Percentiles rank a stretch among this genome's conserved stretches.
phyloP scores from a whole-genome alignment of 2,113 vertebrate genomes.

The Trachemys scripta region DNA sequence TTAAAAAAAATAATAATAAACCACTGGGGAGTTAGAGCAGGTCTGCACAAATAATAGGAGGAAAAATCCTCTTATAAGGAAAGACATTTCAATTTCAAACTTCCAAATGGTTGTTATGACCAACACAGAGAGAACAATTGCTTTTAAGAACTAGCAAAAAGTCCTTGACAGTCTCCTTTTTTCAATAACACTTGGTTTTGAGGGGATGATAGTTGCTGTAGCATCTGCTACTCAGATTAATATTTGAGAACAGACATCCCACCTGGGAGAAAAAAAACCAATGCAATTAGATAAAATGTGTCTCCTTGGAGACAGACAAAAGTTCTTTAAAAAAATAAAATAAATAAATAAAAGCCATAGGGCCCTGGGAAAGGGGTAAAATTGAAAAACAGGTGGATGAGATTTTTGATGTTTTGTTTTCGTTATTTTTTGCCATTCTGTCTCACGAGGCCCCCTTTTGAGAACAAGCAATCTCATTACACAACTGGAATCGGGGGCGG shows the following conservation, averaged over 20 bases:
- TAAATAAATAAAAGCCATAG: neutral
- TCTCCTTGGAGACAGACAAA: neutral
- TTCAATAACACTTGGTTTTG: neutral
- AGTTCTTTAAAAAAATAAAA: neutral
- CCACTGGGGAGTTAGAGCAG: accelerated
- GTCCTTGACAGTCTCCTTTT: neutral
- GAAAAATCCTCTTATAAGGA: neutral
- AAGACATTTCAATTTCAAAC: neutral
- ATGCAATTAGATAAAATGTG: neutral
- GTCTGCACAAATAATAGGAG: neutral
- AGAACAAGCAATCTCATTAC: neutral
- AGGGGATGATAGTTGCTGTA: neutral
- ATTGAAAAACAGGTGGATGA: neutral
- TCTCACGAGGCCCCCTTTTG: accelerated
- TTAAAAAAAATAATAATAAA: neutral
- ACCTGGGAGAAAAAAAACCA: neutral
- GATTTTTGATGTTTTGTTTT: neutral
- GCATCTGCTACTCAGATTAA: neutral
- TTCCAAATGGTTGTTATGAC: neutral
- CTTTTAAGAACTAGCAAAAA: neutral
- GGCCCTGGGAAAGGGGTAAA: neutral
- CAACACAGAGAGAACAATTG: neutral
- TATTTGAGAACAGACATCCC: neutral
- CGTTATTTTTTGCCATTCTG: neutral
- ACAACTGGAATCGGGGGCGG: neutral